Conservation (phyloP, 2,888 invertebrate genomes). For the Cantharis flavilabris region DNA sequence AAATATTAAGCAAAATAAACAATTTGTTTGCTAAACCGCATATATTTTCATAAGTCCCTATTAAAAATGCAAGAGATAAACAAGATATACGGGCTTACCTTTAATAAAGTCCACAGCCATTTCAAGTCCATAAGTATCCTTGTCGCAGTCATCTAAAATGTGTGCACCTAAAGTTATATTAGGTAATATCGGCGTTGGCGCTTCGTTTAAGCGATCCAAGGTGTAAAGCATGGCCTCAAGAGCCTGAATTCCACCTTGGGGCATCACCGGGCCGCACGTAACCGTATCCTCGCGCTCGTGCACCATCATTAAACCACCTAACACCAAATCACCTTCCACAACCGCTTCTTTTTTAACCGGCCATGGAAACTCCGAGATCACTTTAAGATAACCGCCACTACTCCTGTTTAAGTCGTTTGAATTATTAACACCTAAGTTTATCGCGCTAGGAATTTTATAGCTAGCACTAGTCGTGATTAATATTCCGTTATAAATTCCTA, state of each 20-base stretch:
- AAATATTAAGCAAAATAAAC: neutral
- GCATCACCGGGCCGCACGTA: conserved; percentile 93
- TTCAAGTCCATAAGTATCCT: conserved; percentile 93
- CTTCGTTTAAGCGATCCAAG: conserved; percentile 76
- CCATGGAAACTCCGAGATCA: conserved; percentile 60
- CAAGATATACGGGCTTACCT: conserved; percentile 68
- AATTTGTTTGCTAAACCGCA: neutral
- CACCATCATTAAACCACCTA: conserved; percentile 95
- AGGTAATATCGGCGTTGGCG: conserved; percentile 69
- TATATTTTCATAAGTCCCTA: neutral
- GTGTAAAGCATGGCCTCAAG: conserved; percentile 92
- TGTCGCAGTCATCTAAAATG: conserved; percentile 92
- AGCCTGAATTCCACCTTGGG: conserved; percentile 88
- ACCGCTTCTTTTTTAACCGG: conserved; percentile 86
- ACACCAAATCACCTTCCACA: conserved; percentile 84
- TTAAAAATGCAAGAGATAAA: neutral
- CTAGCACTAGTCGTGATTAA: conserved; percentile 9
- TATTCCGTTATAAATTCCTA: conserved; percentile 7
- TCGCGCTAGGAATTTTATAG: neutral
- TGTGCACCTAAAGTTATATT: conserved; percentile 85
- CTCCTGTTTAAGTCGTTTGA: neutral
- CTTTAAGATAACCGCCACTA: conserved; percentile 16
- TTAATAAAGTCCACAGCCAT: conserved; percentile 97
- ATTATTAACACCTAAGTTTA: conserved; percentile 7
- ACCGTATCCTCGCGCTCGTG: conserved; percentile 87